Percentiles rank a stretch among this genome's conserved stretches.
Evolutionary conservation across 2,888 invertebrate species (phyloP).

Genomic region (Tribolium freemani): DNA sequence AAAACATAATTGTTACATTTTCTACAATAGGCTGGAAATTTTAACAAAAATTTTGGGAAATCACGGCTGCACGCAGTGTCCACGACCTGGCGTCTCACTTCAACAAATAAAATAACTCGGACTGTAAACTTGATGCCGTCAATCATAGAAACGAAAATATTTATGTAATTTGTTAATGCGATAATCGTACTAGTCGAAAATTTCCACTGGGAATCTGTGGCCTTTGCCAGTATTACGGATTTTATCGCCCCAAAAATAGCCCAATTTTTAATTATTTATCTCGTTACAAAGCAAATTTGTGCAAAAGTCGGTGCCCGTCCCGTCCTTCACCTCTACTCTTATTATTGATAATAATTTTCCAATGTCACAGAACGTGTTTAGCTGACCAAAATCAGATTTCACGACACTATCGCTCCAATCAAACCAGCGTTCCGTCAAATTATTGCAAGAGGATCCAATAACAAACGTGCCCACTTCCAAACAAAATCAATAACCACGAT

Average conservation of each 20-base stretch:
- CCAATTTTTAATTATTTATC: background rate
- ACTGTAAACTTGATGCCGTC: background rate
- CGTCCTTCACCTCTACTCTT: background rate
- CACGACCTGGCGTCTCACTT: background rate
- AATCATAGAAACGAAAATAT: background rate
- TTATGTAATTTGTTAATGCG: background rate
- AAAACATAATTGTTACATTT: no score
- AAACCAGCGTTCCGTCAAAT: conserved; percentile 7
- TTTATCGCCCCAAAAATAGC: no score
- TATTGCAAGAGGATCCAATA: conserved; percentile 13
- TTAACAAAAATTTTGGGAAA: background rate
- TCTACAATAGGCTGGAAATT: background rate
- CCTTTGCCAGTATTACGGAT: no score
- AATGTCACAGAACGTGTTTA: background rate
- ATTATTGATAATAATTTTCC: background rate
- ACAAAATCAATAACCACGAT: conserved; percentile 20
- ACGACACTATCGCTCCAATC: conserved; percentile 20
- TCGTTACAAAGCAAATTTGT: background rate
- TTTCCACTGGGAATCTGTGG: background rate
- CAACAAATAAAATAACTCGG: background rate
- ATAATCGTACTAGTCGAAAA: background rate
- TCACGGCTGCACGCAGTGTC: background rate
- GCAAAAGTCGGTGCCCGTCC: background rate
- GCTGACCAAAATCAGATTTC: conserved; percentile 7
- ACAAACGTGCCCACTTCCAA: conserved; percentile 26